Conservation (phyloP, 2,797 vertebrate genomes). For the Pseudochaenichthys georgianus region DNA sequence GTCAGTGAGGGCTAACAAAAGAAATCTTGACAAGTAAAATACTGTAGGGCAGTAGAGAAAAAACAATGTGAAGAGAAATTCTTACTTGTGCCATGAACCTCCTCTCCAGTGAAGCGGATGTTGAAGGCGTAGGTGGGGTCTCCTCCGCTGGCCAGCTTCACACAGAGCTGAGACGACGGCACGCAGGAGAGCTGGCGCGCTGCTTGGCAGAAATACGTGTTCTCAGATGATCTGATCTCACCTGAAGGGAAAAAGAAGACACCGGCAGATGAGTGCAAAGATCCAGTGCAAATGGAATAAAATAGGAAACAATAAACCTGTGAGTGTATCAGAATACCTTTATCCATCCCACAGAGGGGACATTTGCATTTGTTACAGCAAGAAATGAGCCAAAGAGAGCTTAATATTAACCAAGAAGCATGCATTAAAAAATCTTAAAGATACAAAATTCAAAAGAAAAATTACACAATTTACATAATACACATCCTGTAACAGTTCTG, state of each 20-base stretch:
- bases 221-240: conserved; percentile 93
- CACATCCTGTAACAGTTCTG: too few species aligned
- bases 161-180: conserved; percentile 96
- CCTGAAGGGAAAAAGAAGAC: conserved; percentile 77
- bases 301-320: not conserved
- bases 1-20: conserved; percentile 4
- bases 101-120: conserved; percentile 98
- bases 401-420: too few species aligned
- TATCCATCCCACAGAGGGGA: too few species aligned
- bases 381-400: too few species aligned
- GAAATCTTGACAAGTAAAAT: not conserved
- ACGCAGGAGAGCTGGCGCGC: conserved; percentile 93
- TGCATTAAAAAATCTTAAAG: too few species aligned
- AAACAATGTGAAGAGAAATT: conserved; percentile 12
- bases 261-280: not conserved
- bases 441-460: too few species aligned
- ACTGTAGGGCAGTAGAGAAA: not conserved
- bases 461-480: too few species aligned
- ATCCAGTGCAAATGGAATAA: not conserved
- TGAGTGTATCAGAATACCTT: not conserved
- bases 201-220: conserved; percentile 98
- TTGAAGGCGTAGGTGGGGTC: conserved; percentile 98
- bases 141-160: conserved; percentile 95
- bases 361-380: too few species aligned
- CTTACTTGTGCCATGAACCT: conserved; percentile 98